Conservation (phyloP, 1,140 invertebrate genomes). For the Aphelenchoides fujianensis region DNA sequence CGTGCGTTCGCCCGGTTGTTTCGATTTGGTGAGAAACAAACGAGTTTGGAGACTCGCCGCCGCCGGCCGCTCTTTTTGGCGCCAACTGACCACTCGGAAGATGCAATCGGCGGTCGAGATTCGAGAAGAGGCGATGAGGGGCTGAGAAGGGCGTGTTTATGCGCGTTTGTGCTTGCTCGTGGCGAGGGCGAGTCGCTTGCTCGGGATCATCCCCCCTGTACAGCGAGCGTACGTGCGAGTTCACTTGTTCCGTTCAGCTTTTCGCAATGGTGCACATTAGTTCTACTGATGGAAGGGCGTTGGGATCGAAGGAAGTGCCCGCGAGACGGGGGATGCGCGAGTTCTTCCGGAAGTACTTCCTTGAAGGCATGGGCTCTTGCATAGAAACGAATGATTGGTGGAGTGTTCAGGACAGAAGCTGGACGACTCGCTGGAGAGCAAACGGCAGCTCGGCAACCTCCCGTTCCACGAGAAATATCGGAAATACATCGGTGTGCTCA, state of each 20-base stretch:
- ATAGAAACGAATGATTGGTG: background rate
- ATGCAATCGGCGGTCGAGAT: background rate
- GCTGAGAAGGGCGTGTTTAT: background rate
- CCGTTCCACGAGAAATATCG: conserved; percentile 19
- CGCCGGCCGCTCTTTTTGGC: background rate
- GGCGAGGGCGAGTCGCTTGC: background rate
- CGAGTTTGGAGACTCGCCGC: background rate
- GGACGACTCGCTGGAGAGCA: background rate
- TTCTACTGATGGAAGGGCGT: background rate
- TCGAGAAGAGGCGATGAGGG: background rate
- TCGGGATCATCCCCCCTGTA: background rate
- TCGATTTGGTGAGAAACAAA: background rate
- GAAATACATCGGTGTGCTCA: conserved; percentile 24
- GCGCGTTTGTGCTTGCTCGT: background rate
- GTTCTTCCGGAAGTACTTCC: conserved; percentile 18
- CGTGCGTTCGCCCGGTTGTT: background rate
- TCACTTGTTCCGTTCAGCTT: background rate
- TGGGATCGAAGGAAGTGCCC: background rate
- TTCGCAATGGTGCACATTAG: background rate
- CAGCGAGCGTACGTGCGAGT: background rate
- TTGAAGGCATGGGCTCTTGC: conserved; percentile 8
- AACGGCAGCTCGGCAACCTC: background rate
- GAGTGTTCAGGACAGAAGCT: conserved; percentile 15
- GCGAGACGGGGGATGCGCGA: background rate
- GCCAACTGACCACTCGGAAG: background rate